Conservation (phyloP, 2,113 vertebrate genomes). For the Sialia sialis region DNA sequence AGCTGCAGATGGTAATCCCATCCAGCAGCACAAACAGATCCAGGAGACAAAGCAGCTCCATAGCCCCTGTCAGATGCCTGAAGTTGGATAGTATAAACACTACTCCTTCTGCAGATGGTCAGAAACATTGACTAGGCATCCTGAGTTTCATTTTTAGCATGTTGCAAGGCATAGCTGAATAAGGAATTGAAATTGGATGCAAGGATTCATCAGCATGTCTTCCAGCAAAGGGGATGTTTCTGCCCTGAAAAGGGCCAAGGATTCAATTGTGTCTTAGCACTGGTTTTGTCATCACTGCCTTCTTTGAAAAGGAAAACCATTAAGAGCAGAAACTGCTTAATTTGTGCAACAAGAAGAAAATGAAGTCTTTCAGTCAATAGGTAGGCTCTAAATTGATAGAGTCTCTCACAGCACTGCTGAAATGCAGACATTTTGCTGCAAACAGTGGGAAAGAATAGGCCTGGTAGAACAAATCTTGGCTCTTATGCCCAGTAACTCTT, state of each 20-base stretch:
- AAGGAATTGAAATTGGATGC: neutral
- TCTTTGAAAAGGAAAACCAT: neutral
- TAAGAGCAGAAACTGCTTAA: neutral
- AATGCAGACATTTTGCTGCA: neutral
- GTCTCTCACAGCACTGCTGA: neutral
- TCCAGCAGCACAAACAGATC: neutral
- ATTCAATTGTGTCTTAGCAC: neutral
- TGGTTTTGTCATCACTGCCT: neutral
- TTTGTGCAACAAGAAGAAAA: neutral
- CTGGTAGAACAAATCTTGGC: neutral
- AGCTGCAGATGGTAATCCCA: neutral
- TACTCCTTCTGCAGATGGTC: neutral
- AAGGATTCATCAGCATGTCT: neutral
- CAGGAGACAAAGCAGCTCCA: neutral
- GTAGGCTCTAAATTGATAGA: neutral
- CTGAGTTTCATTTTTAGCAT: neutral
- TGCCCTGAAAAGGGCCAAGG: neutral
- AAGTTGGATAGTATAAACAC: neutral
- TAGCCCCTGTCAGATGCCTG: neutral
- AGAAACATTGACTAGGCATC: neutral
- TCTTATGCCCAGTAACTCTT: neutral
- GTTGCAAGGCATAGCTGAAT: neutral
- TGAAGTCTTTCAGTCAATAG: neutral
- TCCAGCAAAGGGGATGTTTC: neutral
- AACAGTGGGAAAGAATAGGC: neutral